These are phyloP conservation scores for Lycia hirtaria DNA, from an alignment of 2,888 invertebrate genomes.

Conservation along the genomic window DNA sequence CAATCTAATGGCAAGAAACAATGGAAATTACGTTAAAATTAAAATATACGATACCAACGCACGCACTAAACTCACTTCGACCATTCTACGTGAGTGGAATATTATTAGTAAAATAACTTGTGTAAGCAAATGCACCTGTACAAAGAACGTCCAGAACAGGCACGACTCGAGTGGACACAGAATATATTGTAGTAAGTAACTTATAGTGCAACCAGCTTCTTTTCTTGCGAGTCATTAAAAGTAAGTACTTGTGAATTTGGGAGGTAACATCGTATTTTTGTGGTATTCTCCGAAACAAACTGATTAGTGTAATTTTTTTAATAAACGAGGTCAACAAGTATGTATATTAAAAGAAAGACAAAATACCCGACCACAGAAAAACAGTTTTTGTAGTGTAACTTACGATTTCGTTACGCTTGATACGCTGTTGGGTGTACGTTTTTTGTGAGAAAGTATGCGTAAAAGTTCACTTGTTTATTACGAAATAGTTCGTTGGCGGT, in stretches of 20 bases:
- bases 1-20: background rate
- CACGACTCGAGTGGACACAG: constrained; percentile 39
- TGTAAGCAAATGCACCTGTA: constrained; percentile 75
- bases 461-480: too few relatives aligned
- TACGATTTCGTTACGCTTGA: too few relatives aligned
- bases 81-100: constrained; percentile 56
- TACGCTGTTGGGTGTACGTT: too few relatives aligned
- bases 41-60: constrained; percentile 4
- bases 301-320: too few relatives aligned
- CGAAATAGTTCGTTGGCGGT: too few relatives aligned
- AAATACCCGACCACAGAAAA: too few relatives aligned
- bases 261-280: background rate
- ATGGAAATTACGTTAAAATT: background rate
- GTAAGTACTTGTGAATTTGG: background rate
- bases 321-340: too few relatives aligned
- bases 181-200: background rate
- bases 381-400: too few relatives aligned
- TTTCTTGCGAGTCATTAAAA: too few relatives aligned
- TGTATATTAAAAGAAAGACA: too few relatives aligned
- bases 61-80: constrained; percentile 14
- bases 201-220: background rate
- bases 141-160: constrained; percentile 63
- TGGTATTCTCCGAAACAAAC: background rate
- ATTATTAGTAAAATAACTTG: constrained; percentile 66
- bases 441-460: too few relatives aligned